Evolutionary conservation across 2,797 vertebrate genomes (phyloP), one percentile per base, ranked within the genome.

Genomic region (Alosa sapidissima): DNA sequence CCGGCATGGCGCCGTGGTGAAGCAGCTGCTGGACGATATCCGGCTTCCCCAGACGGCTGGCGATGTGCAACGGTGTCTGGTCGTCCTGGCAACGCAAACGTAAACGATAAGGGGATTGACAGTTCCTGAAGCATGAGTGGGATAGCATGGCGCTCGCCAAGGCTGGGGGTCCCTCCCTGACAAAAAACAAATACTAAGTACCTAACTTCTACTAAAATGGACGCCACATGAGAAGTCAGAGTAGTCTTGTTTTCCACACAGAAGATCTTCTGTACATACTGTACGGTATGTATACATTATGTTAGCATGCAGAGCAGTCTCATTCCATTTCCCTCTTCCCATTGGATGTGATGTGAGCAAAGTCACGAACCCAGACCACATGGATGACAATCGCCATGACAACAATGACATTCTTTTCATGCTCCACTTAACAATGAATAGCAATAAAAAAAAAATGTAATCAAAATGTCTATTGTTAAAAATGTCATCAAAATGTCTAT

Each of bases 41-140:
- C 0, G 96, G 96, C 88, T 99, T 99, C 2, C 98, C 98, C 54
- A 99, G 91, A 2, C 98, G 96, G 81, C 97, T 98, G 5, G 98
- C 96, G 89, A 99, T 99, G 91, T 99, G 98, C 90, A 99, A 94
- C 0, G 98, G 97, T 0, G 98, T 99, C 93, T 99, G 98, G 91
- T 99, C 96, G 65, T 99, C 98, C 98, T 99, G 91, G 82, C 68
- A 81, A 58, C 13, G 84, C 28, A 82, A 10, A 52, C 48, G 84
- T 52, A 85, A 58, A 86, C n/a, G 6, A 83, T 13, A 82, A n/a
- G 36, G 9, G 33, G 55, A 81, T 81, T 62, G 7, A 81, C 14
- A 8, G 10, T 2, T 33, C 28, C 28, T 33, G 10, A 33, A 16
- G 55, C 55, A 21, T 24, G 55, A 24, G n/a, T 7, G 2, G 21